phyloP scores from a whole-genome alignment of 1,140 invertebrate genomes.

The Brachionus asplanchnoidis region DNA sequence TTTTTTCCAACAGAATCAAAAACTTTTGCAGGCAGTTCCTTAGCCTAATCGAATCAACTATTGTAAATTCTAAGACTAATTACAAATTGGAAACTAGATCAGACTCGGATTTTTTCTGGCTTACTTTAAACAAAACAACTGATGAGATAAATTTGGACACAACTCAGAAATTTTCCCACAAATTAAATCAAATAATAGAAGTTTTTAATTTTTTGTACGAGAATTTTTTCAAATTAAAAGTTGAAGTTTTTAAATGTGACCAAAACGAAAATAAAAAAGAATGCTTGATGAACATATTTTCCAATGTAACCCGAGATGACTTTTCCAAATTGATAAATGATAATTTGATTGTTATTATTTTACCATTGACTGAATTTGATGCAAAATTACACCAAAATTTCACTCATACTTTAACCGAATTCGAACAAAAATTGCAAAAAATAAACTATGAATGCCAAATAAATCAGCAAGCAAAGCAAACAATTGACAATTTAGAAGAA shows the following conservation, averaged over 20 bases:
- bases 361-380: background rate
- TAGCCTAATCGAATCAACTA: background rate
- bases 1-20: constrained; percentile 3
- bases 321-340: constrained; percentile 8
- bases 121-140: background rate
- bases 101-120: background rate
- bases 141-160: background rate
- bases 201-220: background rate
- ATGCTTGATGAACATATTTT: background rate
- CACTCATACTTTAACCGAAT: background rate
- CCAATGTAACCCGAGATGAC: background rate
- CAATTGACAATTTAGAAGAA: background rate
- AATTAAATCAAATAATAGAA: constrained; percentile 1
- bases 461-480: background rate
- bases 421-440: constrained; percentile 22
- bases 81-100: background rate
- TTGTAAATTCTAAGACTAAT: background rate
- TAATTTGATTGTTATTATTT: background rate
- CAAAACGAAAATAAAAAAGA: background rate
- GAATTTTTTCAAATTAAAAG: background rate
- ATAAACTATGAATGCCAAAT: background rate
- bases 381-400: background rate
- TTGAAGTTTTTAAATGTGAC: background rate
- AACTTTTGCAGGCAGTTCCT: background rate
- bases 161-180: background rate